These are phyloP conservation scores for Carapus acus DNA, from an alignment of 2,797 vertebrate species.

Conservation along the genomic window DNA sequence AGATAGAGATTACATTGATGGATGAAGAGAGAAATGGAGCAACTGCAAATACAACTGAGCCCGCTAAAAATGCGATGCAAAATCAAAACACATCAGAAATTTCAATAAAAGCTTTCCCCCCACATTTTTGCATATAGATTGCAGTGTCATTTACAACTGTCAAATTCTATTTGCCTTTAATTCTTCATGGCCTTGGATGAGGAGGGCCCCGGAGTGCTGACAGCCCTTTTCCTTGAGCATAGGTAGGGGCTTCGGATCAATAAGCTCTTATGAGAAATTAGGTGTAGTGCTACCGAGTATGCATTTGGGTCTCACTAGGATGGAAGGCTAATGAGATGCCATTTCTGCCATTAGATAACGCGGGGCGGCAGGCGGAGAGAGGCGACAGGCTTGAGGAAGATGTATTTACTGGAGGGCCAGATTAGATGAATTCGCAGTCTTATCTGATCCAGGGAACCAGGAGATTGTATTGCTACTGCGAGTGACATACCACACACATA, in stretches of 20 bases:
- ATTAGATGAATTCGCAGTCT: constrained; percentile 80
- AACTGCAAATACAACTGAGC: constrained; percentile 69
- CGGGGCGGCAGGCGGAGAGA: constrained; percentile 65
- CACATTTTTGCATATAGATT: constrained; percentile 94
- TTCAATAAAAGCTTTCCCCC: constrained; percentile 83
- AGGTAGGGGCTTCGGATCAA: constrained; percentile 86
- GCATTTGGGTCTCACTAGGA: constrained; percentile 86
- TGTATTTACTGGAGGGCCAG: constrained; percentile 76
- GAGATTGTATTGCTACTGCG: constrained; percentile 43
- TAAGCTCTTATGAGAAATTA: constrained; percentile 99
- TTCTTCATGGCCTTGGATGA: constrained; percentile 88
- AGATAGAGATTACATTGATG: constrained; percentile 1
- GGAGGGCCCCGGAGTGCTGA: constrained; percentile 82
- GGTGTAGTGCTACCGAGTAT: constrained; percentile 92
- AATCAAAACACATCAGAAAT: constrained; percentile 77
- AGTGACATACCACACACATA: constrained; percentile 20
- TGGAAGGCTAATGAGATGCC: constrained; percentile 98
- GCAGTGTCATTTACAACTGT: constrained; percentile 94
- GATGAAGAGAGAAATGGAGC: constrained; percentile 13
- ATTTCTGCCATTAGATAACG: constrained; percentile 89
- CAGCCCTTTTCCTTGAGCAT: constrained; percentile 89
- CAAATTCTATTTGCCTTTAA: constrained; percentile 99
- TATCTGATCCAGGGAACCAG: constrained; percentile 67
- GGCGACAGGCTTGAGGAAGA: constrained; percentile 74
- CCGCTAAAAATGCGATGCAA: constrained; percentile 77